phyloP scores from a whole-genome alignment of 2,113 vertebrate species.

The Empidonax alnorum region DNA sequence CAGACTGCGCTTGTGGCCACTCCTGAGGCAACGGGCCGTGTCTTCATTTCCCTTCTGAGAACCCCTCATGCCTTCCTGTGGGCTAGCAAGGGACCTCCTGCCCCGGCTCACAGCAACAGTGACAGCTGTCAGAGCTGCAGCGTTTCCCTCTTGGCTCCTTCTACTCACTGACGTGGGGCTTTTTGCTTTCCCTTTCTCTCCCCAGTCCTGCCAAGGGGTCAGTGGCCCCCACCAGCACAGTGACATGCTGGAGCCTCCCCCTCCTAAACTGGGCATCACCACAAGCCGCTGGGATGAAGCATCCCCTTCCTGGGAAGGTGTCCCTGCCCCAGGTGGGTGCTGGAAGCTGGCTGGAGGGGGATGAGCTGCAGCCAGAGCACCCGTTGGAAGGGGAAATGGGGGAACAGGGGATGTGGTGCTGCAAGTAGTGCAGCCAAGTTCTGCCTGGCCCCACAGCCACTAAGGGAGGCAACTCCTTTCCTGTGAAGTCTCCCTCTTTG shows the following conservation, averaged over 20 bases:
- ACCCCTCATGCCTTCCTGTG: not conserved
- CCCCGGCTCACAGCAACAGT: not conserved
- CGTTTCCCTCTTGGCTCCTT: accelerated
- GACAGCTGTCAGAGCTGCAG: accelerated
- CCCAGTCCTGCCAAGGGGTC: not conserved
- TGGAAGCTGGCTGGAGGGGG: not conserved
- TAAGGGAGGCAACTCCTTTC: not conserved
- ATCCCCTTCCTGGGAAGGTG: not conserved
- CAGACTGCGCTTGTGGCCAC: not conserved
- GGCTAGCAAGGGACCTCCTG: not conserved
- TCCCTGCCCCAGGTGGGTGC: not conserved
- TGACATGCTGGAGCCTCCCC: accelerated
- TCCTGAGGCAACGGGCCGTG: not conserved
- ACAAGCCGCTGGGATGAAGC: accelerated
- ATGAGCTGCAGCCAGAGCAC: accelerated
- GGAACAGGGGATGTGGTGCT: not conserved
- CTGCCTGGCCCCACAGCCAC: not conserved
- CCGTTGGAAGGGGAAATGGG: not conserved
- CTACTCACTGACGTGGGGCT: accelerated
- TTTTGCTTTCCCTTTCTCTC: not conserved
- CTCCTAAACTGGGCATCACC: not conserved
- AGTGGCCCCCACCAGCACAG: not conserved
- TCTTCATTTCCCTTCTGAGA: not conserved
- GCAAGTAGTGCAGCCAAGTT: not conserved
- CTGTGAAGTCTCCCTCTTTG: accelerated